A percentile compares a stretch with the other conserved stretches of the same genome.
These are phyloP conservation scores for Meriones unguiculatus DNA, from an alignment of 2,113 vertebrate genomes.

Conservation along the genomic window DNA sequence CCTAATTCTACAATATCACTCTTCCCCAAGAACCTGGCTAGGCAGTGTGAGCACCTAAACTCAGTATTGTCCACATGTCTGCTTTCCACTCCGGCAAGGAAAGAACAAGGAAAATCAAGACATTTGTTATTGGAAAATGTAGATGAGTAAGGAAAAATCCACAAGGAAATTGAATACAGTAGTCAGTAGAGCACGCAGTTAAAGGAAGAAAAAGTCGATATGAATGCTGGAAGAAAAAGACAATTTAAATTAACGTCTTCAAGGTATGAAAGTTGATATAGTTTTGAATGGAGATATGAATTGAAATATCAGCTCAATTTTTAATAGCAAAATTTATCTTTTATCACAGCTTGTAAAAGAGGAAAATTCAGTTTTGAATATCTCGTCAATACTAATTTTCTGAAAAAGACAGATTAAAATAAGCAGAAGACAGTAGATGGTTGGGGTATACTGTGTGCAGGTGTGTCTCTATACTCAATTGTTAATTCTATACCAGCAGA, in stretches of 20 bases:
- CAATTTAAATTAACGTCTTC: slow-evolving; percentile 35
- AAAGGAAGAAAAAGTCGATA: slow-evolving; percentile 59
- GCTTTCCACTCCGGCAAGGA: neutral
- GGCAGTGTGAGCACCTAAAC: neutral
- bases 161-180: slow-evolving; percentile 33
- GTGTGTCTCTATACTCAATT: too few relatives aligned
- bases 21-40: neutral
- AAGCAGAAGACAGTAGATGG: neutral
- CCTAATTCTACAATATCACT: neutral
- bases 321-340: neutral
- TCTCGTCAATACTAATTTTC: slow-evolving; percentile 28
- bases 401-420: slow-evolving; percentile 49
- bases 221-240: slow-evolving; percentile 29
- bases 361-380: neutral
- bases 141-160: slow-evolving; percentile 50
- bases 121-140: slow-evolving; percentile 46
- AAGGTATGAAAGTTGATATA: neutral
- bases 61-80: neutral
- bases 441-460: too few relatives aligned
- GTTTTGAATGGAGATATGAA: neutral
- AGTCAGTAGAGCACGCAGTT: slow-evolving; percentile 49
- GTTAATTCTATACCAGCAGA: too few relatives aligned
- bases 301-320: neutral
- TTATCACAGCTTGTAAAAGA: slow-evolving; percentile 17
- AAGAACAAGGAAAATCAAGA: slow-evolving; percentile 25